Evolutionary conservation across 2,888 invertebrate genomes (phyloP).

Genomic region (Amaurobius ferox): DNA sequence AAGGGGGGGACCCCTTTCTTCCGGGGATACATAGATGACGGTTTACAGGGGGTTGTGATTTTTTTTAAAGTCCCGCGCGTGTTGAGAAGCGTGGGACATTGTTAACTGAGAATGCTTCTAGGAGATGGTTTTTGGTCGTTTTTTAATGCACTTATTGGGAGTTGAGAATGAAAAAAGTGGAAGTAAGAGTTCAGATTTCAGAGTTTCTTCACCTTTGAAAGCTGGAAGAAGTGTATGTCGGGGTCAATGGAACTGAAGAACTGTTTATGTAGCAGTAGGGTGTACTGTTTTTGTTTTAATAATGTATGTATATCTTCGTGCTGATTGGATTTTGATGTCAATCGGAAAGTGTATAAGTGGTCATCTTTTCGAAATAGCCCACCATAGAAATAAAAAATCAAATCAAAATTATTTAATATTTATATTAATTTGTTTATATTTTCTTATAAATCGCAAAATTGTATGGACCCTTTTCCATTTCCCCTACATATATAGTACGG

Average conservation of each 20-base stretch:
- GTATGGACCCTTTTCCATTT: too few species aligned
- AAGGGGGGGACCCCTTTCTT: constrained; percentile 25
- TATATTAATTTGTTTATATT: too few species aligned
- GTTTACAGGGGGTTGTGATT: background rate
- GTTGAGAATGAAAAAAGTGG: background rate
- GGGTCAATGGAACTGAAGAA: background rate
- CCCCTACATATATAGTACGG: too few species aligned
- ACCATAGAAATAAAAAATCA: too few species aligned
- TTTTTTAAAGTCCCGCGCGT: constrained; percentile 28
- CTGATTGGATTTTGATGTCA: too few species aligned
- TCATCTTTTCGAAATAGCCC: too few species aligned
- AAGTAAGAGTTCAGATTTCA: background rate
- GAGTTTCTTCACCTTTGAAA: constrained; percentile 1
- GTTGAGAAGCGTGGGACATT: constrained; percentile 3
- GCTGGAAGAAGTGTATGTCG: background rate
- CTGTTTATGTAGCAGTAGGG: background rate
- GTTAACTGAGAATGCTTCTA: constrained; percentile 15
- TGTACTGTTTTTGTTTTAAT: too few species aligned
- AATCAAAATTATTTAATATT: too few species aligned
- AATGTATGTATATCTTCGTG: too few species aligned
- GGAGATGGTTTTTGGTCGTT: background rate
- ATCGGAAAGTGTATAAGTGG: too few species aligned
- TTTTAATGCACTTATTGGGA: background rate
- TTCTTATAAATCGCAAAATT: too few species aligned
- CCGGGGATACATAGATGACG: background rate